Base-by-base conservation (phyloP, 2,113 vertebrate genomes). In the Callorhinus ursinus region DNA sequence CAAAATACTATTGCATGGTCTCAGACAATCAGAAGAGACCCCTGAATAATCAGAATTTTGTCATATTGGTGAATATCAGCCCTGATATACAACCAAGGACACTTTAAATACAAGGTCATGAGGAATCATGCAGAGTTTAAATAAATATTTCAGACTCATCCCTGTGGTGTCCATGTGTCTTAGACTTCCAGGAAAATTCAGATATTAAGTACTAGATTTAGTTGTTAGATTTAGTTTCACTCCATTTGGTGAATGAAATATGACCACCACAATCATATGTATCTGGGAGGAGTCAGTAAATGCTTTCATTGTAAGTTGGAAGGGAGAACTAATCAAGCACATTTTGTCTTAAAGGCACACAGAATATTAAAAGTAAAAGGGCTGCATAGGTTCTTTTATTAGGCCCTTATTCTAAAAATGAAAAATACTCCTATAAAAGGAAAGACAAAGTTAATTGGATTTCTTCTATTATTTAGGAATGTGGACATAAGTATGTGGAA, bases 381-480 rank as follows among this genome's bases (percentile, higher is more conserved):
- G 69, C 71, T 86, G 6, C 59, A 71, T 67, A 69, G 79, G 96
- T 94, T 69, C 88, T 95, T 96, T 97, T 93, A 93, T 96, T 96
- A 96, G 61, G 18, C 36, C 26, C 42, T 93, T 97, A 82, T 93
- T 93, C 95, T 82, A 57, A 79, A 98, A 94, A 79, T 97, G 77
- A 97, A 88, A 51, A 90, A 57, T 95, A 90, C 33, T 76, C 46
- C 77, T 94, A 79, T 96, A 95, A 94, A 93, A 97, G 13, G 59
- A 95, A 95, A 88, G 71, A 83, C 59, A 84, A 82, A 96, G 93
- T 88, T 98, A 97, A 96, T 92, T 95, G 55, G 15, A 95, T 92
- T 96, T 98, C 49, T 96, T 94, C 63, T 96, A 93, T 96, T 95
- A 90, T 93, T 97, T 94, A 95, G 76, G 57, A 85, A 85, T 88